Evolutionary conservation across 2,113 vertebrate species (phyloP).

Genomic region (Pelodiscus sinensis): DNA sequence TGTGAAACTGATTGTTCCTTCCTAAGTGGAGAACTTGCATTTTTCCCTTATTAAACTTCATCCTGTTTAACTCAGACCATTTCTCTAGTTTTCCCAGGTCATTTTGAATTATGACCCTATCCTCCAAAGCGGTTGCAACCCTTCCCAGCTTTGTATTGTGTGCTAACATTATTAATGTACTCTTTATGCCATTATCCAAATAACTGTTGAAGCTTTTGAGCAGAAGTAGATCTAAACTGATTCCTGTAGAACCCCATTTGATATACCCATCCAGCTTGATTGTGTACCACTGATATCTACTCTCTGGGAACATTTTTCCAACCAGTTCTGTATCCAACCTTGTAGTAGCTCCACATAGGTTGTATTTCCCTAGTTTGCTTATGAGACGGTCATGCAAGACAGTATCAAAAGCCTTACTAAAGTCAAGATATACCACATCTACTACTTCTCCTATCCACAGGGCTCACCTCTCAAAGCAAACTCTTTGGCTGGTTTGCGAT

Average conservation of each 20-base stretch:
- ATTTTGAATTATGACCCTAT: too few relatives aligned
- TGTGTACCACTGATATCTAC: background rate
- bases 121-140: too few relatives aligned
- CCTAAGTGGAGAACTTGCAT: too few relatives aligned
- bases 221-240: background rate
- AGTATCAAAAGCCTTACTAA: background rate
- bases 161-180: too few relatives aligned
- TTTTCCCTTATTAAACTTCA: too few relatives aligned
- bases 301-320: background rate
- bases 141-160: too few relatives aligned
- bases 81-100: too few relatives aligned
- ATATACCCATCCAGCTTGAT: background rate
- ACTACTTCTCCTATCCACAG: background rate
- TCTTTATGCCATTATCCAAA: background rate
- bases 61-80: too few relatives aligned
- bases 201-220: background rate
- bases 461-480: too few relatives aligned
- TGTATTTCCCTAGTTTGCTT: background rate
- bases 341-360: background rate
- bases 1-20: too few relatives aligned
- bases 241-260: background rate
- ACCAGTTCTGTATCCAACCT: background rate
- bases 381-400: background rate
- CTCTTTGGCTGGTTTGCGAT: too few relatives aligned
- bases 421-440: background rate